Percentiles rank a stretch among this genome's conserved stretches.
phyloP scores from a whole-genome alignment of 2,113 vertebrate genomes.

The Pedionomus torquatus region DNA sequence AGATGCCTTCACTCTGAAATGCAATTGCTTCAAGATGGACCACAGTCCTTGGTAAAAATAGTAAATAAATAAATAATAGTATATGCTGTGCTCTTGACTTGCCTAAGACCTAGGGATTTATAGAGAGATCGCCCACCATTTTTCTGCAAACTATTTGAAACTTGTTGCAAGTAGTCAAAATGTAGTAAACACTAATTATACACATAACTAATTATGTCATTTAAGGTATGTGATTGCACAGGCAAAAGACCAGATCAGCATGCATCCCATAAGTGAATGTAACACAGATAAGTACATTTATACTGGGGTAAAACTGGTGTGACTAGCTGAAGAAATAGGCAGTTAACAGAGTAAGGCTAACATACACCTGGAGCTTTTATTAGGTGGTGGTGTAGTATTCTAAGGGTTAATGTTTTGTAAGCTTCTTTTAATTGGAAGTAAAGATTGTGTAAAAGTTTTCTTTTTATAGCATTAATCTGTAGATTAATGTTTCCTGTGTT shows the following conservation, averaged over 20 bases:
- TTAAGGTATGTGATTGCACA: not conserved
- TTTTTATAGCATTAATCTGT: conserved; percentile 62
- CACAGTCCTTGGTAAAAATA: conserved; percentile 69
- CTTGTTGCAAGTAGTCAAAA: not conserved
- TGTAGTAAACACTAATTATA: not conserved
- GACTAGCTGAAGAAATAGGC: not conserved
- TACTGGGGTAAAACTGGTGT: not conserved
- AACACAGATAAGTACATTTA: rapidly evolving
- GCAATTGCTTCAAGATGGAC: conserved; percentile 76
- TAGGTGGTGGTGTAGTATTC: not conserved
- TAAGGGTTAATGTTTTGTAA: conserved; percentile 59
- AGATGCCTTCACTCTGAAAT: conserved; percentile 28
- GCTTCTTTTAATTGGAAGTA: conserved; percentile 47
- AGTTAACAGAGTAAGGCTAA: not conserved
- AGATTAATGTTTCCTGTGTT: conserved; percentile 72
- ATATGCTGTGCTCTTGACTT: not conserved
- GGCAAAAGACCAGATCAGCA: not conserved
- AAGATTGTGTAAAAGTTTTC: conserved; percentile 61
- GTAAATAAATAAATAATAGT: conserved; percentile 20
- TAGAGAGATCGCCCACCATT: not conserved
- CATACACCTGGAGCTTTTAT: not conserved
- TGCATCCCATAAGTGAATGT: not conserved
- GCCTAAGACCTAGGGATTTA: not conserved
- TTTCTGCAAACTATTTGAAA: not conserved
- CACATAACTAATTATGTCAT: not conserved